Evolutionary conservation across 2,113 vertebrate genomes (phyloP).

Genomic region (Tinamus guttatus): DNA sequence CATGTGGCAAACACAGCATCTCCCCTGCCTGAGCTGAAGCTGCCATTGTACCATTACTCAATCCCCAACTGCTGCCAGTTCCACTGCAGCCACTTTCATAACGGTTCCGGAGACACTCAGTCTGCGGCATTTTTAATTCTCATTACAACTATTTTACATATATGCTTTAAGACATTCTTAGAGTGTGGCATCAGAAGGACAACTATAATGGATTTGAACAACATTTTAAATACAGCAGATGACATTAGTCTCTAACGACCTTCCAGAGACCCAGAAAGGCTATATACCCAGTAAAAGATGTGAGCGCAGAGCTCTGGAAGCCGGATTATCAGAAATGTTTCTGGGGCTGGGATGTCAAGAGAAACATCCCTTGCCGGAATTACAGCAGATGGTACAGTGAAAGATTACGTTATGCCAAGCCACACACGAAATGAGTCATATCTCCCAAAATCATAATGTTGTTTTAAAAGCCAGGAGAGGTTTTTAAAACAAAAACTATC

Average conservation of each 20-base stretch:
- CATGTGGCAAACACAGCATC: constrained; percentile 56
- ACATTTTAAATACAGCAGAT: not conserved
- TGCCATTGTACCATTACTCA: constrained; percentile 41
- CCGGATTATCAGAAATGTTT: not conserved
- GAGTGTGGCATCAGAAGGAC: not conserved
- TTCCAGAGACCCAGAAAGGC: not conserved
- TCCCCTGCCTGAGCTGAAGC: constrained; percentile 14
- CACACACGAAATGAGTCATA: not conserved
- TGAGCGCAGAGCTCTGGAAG: not conserved
- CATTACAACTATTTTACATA: constrained; percentile 28
- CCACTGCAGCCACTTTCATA: constrained; percentile 37
- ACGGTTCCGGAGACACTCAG: not conserved
- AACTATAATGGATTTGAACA: not conserved
- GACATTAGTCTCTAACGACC: not conserved
- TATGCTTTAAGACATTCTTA: constrained; percentile 1
- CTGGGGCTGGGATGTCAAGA: not conserved
- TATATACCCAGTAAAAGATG: not conserved
- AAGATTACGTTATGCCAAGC: not conserved
- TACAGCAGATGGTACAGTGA: not conserved
- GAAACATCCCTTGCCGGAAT: not conserved
- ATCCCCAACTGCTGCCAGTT: constrained; percentile 10
- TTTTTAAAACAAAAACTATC: not conserved
- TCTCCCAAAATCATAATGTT: not conserved
- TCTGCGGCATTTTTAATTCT: constrained; percentile 30
- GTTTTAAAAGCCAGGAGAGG: not conserved